Evolutionary conservation across 2,797 vertebrate species (phyloP).

Genomic region (Sebastes trivittatus): DNA sequence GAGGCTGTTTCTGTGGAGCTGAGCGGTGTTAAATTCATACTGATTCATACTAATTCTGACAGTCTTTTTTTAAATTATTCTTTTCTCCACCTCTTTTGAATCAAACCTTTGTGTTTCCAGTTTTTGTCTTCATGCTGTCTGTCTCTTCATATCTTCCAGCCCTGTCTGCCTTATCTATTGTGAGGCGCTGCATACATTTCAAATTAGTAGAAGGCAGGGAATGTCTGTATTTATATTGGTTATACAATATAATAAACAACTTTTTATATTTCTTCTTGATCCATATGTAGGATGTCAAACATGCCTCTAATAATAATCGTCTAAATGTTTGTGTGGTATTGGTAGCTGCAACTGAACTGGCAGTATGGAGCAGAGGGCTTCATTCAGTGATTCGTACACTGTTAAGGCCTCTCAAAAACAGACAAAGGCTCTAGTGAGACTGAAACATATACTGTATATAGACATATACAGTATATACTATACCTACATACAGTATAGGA

Average conservation of each 20-base stretch:
- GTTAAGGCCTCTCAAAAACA: too few relatives aligned
- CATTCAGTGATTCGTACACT: neutral
- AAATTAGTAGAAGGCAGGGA: neutral
- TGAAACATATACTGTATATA: too few relatives aligned
- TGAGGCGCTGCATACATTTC: neutral
- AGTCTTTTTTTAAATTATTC: neutral
- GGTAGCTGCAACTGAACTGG: neutral
- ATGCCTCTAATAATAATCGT: neutral
- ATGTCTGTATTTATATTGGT: neutral
- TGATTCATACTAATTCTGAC: neutral
- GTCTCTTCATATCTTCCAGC: neutral
- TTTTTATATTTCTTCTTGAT: conserved; percentile 3
- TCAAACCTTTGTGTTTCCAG: neutral
- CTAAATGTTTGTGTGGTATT: neutral
- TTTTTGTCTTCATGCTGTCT: neutral
- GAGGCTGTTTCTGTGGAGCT: neutral
- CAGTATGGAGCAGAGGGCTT: neutral
- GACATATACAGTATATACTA: too few relatives aligned
- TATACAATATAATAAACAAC: neutral
- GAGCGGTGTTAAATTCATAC: neutral
- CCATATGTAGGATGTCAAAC: neutral
- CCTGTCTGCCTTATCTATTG: neutral
- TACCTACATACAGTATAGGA: too few relatives aligned
- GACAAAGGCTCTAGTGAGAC: too few relatives aligned
- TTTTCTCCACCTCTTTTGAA: neutral